Percentiles rank a stretch among this genome's conserved stretches.
These are phyloP conservation scores for Mus minutoides DNA, from an alignment of 2,797 vertebrate genomes.

Conservation along the genomic window DNA sequence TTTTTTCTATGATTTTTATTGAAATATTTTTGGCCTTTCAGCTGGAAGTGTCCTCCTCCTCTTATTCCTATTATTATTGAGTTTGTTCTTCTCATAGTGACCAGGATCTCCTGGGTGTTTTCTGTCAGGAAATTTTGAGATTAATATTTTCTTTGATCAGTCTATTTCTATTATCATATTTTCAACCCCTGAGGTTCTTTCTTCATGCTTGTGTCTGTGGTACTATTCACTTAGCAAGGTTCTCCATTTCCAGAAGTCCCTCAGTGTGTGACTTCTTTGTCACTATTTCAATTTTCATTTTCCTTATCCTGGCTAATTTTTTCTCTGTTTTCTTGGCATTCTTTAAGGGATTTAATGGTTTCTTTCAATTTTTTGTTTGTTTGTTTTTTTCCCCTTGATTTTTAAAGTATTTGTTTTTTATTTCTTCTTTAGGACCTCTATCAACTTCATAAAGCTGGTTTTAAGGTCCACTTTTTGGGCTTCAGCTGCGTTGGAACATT, in stretches of 20 bases:
- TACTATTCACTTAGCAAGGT: not conserved
- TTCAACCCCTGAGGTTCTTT: too few relatives aligned
- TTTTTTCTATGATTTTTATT: not conserved
- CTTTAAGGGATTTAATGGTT: not conserved
- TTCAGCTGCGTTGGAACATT: not conserved
- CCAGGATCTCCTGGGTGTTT: too few relatives aligned
- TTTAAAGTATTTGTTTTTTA: not conserved
- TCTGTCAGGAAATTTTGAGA: too few relatives aligned
- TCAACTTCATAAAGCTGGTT: not conserved
- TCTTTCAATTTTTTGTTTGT: not conserved
- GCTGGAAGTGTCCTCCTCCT: too few relatives aligned
- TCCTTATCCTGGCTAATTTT: not conserved
- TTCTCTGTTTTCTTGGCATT: not conserved
- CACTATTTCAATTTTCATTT: not conserved
- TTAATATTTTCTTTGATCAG: too few relatives aligned
- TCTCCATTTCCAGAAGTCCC: not conserved
- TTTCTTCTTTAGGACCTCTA: not conserved
- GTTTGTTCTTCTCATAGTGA: too few relatives aligned
- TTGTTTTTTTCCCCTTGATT: not conserved
- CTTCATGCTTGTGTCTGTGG: too few relatives aligned
- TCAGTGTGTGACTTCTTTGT: not conserved
- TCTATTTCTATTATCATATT: too few relatives aligned
- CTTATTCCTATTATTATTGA: too few relatives aligned
- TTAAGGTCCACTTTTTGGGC: not conserved
- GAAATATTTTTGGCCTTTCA: too few relatives aligned